Percentiles rank a stretch among this genome's conserved stretches.
These are phyloP conservation scores for Anarhynchus alexandrinus DNA, from an alignment of 2,113 vertebrate species.

Conservation along the genomic window DNA sequence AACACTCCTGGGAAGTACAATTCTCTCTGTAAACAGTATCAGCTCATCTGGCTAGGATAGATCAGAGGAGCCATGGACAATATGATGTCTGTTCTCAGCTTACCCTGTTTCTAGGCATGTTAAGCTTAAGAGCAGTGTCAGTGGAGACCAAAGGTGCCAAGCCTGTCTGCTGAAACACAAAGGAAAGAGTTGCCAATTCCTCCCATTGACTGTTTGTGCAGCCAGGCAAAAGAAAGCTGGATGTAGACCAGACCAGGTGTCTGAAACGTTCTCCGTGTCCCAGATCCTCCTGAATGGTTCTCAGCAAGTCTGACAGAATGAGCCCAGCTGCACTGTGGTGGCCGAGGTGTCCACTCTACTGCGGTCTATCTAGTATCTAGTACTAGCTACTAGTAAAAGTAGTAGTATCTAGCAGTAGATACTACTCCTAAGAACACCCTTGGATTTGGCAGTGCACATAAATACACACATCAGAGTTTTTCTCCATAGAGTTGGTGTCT, in stretches of 20 bases:
- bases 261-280: not conserved
- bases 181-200: not conserved
- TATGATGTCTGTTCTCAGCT: not conserved
- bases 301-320: not conserved
- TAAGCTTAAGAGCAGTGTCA: not conserved
- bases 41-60: not conserved
- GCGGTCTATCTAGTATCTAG: not conserved
- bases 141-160: not conserved
- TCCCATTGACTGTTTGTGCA: not conserved
- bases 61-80: not conserved
- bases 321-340: not conserved
- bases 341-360: not conserved
- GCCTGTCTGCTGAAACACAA: not conserved
- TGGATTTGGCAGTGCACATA: not conserved
- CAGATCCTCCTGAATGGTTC: not conserved
- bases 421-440: not conserved
- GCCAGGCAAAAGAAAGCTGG: not conserved
- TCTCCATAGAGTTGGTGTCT: not conserved
- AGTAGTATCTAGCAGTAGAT: not conserved
- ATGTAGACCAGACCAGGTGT: not conserved
- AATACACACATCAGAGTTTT: not conserved
- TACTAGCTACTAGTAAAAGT: not conserved
- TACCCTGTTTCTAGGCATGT: not conserved
- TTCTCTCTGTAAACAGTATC: not conserved
- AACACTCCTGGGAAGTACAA: not conserved